Evolutionary conservation across 2,888 invertebrate species (phyloP).

Genomic region (Cyclophora punctaria): DNA sequence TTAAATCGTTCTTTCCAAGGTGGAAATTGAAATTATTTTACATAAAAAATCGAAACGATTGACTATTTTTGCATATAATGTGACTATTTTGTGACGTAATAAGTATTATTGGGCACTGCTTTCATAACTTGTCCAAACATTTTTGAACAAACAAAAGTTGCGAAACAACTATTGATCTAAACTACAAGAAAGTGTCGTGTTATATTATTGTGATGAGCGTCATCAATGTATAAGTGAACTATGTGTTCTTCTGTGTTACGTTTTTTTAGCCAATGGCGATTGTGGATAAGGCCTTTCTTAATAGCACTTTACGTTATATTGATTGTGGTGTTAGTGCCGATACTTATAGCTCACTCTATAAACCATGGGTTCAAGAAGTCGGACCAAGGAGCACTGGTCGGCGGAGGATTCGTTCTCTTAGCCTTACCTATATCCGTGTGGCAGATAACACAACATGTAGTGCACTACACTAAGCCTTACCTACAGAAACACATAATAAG

Average conservation of each 20-base stretch:
- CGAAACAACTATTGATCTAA: no score
- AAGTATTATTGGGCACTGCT: no score
- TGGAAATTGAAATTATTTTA: no score
- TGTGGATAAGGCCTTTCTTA: conserved; percentile 92
- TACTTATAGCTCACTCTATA: conserved; percentile 86
- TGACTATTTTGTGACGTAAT: no score
- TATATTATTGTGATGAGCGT: conserved; percentile 10
- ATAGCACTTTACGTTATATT: conserved; percentile 86
- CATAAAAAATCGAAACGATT: no score
- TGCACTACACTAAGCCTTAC: conserved; percentile 93
- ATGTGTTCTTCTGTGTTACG: conserved; percentile 59
- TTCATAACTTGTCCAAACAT: no score
- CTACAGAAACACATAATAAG: conserved; percentile 96
- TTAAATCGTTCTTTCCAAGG: no score
- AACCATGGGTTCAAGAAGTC: conserved; percentile 85
- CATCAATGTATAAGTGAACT: conserved; percentile 19
- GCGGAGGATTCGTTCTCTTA: conserved; percentile 92
- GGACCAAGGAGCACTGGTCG: conserved; percentile 88
- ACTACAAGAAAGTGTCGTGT: conserved; percentile 23
- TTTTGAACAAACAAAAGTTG: no score
- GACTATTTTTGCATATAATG: no score
- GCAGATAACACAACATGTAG: conserved; percentile 95
- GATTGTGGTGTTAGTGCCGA: conserved; percentile 88
- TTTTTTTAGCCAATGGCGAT: conserved; percentile 80
- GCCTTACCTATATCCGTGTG: conserved; percentile 94